A percentile compares a stretch with the other conserved stretches of the same genome.
Evolutionary conservation across 1,140 invertebrate species (phyloP).

Genomic region (Trichonephila clavata): DNA sequence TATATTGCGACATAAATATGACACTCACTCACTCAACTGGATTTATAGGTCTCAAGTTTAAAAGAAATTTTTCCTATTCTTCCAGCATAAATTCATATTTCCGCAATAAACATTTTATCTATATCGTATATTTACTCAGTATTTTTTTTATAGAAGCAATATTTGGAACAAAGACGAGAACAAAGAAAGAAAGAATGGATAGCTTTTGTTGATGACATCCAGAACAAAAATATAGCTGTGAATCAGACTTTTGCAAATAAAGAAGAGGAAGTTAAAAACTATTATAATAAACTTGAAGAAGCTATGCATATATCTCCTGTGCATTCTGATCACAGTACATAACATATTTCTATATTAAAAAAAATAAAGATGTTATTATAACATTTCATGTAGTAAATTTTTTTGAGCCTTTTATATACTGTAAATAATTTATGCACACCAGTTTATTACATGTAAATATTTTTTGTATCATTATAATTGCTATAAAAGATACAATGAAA

Average conservation of each 20-base stretch:
- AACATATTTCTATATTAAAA: background rate
- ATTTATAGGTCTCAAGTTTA: no score
- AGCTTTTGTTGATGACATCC: slow-evolving; percentile 82
- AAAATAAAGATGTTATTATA: background rate
- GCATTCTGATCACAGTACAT: slow-evolving; percentile 48
- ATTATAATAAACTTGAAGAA: slow-evolving; percentile 88
- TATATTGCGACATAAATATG: no score
- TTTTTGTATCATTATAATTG: no score
- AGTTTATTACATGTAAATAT: no score
- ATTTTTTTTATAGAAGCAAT: slow-evolving; percentile 81
- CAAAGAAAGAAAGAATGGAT: slow-evolving; percentile 86
- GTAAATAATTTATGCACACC: no score
- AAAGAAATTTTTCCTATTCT: no score
- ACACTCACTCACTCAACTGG: no score
- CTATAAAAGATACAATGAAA: no score
- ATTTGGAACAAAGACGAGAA: slow-evolving; percentile 84
- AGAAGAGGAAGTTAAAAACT: slow-evolving; percentile 88
- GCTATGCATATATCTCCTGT: slow-evolving; percentile 85
- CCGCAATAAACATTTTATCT: no score
- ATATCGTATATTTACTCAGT: no score
- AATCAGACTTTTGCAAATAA: slow-evolving; percentile 89
- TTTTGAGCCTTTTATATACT: background rate
- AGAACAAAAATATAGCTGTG: slow-evolving; percentile 81
- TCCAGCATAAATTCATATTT: no score
- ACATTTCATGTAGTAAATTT: no score